phyloP scores from a whole-genome alignment of 2,113 vertebrate species.

The Numida meleagris region DNA sequence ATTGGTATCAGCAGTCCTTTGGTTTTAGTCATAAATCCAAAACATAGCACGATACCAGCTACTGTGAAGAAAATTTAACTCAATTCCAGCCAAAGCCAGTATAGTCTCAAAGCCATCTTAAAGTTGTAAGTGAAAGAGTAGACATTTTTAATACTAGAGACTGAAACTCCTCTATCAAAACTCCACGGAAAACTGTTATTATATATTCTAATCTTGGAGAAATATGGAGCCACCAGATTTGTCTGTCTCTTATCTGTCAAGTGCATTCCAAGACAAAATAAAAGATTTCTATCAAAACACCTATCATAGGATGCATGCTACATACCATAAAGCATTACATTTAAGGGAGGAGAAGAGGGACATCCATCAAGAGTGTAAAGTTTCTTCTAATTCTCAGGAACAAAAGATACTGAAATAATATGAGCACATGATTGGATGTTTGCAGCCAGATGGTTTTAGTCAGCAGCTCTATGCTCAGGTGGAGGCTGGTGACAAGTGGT shows the following conservation, averaged over 20 bases:
- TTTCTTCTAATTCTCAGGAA: neutral
- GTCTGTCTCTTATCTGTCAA: neutral
- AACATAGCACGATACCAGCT: neutral
- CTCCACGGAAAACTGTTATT: neutral
- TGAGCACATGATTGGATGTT: neutral
- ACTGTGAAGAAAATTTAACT: neutral
- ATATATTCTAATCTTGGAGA: neutral
- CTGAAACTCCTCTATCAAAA: neutral
- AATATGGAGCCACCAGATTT: neutral
- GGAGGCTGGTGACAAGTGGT: too few species aligned
- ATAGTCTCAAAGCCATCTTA: neutral
- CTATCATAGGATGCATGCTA: neutral
- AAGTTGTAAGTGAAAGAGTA: neutral
- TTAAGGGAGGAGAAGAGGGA: rapidly evolving
- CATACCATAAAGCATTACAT: neutral
- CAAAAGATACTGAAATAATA: neutral
- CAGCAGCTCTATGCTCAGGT: too few species aligned
- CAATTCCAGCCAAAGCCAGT: neutral
- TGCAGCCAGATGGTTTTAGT: too few species aligned
- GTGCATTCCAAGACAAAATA: neutral
- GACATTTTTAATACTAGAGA: neutral
- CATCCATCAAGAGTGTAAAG: neutral
- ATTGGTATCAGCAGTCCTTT: neutral
- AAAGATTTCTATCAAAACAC: neutral
- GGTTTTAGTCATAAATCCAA: neutral